Evolutionary conservation across 2,797 vertebrate genomes (phyloP).

Genomic region (Scleropages formosus): DNA sequence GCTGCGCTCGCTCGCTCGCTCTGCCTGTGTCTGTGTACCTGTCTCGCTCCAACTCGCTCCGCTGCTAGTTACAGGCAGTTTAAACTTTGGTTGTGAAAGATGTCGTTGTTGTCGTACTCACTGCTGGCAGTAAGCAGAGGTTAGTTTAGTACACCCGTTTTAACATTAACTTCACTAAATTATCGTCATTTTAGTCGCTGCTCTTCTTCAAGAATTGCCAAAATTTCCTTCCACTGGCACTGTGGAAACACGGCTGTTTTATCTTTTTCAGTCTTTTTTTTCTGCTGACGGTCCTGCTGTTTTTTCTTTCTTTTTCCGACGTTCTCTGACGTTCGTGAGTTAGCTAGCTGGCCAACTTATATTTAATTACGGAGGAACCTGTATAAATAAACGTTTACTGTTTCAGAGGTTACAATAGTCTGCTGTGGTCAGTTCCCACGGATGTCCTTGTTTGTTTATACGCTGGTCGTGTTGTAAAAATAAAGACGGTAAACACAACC

Average conservation of each 20-base stretch:
- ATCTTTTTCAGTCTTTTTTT: constrained; percentile 23
- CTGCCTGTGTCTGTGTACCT: no score
- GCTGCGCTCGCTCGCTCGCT: no score
- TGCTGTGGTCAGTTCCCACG: constrained; percentile 29
- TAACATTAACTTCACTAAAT: not conserved
- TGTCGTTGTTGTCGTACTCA: no score
- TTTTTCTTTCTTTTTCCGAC: constrained; percentile 44
- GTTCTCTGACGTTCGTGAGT: constrained; percentile 32
- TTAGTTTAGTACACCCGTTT: constrained; percentile 8
- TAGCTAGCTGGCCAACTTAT: constrained; percentile 45
- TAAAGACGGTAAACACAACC: constrained; percentile 51
- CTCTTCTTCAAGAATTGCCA: constrained; percentile 22
- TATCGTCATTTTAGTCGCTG: not conserved
- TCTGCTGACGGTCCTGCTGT: not conserved
- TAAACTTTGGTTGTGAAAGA: no score
- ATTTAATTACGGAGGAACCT: not conserved
- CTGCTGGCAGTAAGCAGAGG: not conserved
- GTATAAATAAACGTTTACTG: not conserved
- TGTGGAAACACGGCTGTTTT: constrained; percentile 21
- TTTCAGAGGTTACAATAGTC: constrained; percentile 32
- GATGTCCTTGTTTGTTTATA: constrained; percentile 32
- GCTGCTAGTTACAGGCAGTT: not conserved
- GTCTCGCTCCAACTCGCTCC: no score
- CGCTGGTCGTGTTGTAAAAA: constrained; percentile 43
- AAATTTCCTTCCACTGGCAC: not conserved